A percentile compares a stretch with the other conserved stretches of the same genome.
These are phyloP conservation scores for Platysternon megacephalum DNA, from an alignment of 2,113 vertebrate species.

Conservation along the genomic window DNA sequence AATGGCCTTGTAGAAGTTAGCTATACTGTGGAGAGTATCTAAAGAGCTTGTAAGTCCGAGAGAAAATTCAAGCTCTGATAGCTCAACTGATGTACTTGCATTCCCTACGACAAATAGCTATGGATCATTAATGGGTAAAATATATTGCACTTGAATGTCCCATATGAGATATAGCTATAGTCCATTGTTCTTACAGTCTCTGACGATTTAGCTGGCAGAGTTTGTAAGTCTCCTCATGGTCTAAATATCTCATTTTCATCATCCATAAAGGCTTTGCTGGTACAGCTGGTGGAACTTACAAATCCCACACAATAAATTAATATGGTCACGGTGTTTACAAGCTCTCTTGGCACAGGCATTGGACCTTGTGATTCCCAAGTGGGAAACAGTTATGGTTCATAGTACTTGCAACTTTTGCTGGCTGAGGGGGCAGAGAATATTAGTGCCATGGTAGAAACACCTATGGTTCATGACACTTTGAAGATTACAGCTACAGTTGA, in stretches of 20 bases:
- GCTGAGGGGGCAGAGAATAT: fast-evolving
- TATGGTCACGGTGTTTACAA: neutral
- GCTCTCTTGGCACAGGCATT: neutral
- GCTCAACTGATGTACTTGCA: neutral
- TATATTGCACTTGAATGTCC: neutral
- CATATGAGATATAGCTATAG: fast-evolving
- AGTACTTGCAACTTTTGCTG: neutral
- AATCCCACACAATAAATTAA: neutral
- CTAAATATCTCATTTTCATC: neutral
- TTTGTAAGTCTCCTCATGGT: neutral
- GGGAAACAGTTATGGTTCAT: neutral
- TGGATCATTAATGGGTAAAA: neutral
- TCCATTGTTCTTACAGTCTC: neutral
- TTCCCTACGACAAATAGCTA: neutral
- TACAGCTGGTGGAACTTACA: neutral
- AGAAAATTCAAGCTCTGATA: neutral
- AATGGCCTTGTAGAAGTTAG: neutral
- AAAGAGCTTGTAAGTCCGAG: neutral
- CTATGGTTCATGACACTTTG: neutral
- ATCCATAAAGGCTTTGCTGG: conserved; percentile 6
- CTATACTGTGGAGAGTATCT: neutral
- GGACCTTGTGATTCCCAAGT: neutral
- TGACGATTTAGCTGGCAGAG: neutral
- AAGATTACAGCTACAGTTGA: neutral
- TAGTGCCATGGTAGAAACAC: neutral